phyloP scores from a whole-genome alignment of 2,888 invertebrate genomes.

The Trissolcus japonicus region DNA sequence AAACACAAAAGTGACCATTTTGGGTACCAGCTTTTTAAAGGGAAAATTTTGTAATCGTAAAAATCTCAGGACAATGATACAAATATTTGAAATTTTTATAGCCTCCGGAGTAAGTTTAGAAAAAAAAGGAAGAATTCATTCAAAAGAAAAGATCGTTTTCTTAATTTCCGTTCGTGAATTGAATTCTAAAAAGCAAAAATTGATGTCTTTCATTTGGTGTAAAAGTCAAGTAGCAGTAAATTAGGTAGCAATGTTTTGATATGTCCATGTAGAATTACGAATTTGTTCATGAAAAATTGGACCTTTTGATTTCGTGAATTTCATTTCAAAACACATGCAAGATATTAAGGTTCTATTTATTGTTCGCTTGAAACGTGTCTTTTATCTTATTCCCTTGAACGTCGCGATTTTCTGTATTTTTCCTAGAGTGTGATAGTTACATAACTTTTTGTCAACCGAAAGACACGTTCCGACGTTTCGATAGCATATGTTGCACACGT shows the following conservation, averaged over 20 bases:
- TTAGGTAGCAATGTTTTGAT: constrained; percentile 6
- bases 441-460: background rate
- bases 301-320: constrained; percentile 1
- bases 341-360: background rate
- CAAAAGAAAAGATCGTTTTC: constrained; percentile 2
- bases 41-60: constrained; percentile 11
- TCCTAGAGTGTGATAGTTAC: background rate
- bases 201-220: background rate
- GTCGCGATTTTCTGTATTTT: constrained; percentile 26
- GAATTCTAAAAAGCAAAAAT: background rate
- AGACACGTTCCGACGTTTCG: background rate
- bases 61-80: constrained; percentile 2
- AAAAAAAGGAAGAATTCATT: background rate
- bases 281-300: background rate
- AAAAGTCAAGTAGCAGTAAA: constrained; percentile 2
- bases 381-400: constrained; percentile 15
- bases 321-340: background rate
- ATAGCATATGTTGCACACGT: constrained; percentile 21
- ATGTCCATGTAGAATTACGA: background rate
- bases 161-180: background rate
- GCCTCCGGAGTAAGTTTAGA: background rate
- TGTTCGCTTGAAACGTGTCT: constrained; percentile 6
- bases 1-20: constrained; percentile 16
- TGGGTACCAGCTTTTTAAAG: background rate
- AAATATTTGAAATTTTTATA: constrained; percentile 6